Evolutionary conservation across 2,797 vertebrate species (phyloP), one percentile per base, ranked within the genome.

Genomic region (Gambusia yucatana): DNA sequence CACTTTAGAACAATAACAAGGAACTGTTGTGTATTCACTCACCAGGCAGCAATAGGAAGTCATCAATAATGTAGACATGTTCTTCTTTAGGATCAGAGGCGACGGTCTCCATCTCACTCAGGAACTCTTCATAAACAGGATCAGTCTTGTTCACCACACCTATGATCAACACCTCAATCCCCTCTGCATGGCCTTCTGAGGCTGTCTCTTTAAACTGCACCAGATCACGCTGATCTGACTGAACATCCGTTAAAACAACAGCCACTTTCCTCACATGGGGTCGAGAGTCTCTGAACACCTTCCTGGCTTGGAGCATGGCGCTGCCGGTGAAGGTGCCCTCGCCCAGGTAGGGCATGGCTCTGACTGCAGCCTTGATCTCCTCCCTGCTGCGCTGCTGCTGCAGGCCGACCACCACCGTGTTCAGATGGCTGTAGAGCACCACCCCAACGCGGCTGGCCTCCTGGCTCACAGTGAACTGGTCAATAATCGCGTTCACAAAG

Each of bases 311-410:
- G 0, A 89, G 94, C 78, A 98, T 93, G 52, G 97, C 97, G 0
- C 95, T 96, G 75, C 96, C 97, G 0, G 96, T 97, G 82, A 95
- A 97, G 0, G 97, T 97, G 65, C 97, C 97, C 91, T 98, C 96
- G 0, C 97, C 97, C 2, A 97, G 83, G 81, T 97, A 98, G 0
- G 92, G 90, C 97, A 97, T 98, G 47, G 46, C 84, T 75, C 96
- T 94, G 30, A 98, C 86, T 0, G 95, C 93, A 1, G 91, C 82
- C 89, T 96, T 96, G 73, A 97, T 57, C 22, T 86, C 48, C 0
- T 95, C 94, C 77, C 91, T 95, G 90, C 82, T 92, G 4, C 81
- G 79, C 82, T 93, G 94, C 67, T 96, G 93, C 83, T 92, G 91
- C 82, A 98, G 89, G 50, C 93, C 92, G 20, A 95, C 93, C 77